phyloP scores from a whole-genome alignment of 2,113 vertebrate genomes.

The Leptodactylus fuscus region DNA sequence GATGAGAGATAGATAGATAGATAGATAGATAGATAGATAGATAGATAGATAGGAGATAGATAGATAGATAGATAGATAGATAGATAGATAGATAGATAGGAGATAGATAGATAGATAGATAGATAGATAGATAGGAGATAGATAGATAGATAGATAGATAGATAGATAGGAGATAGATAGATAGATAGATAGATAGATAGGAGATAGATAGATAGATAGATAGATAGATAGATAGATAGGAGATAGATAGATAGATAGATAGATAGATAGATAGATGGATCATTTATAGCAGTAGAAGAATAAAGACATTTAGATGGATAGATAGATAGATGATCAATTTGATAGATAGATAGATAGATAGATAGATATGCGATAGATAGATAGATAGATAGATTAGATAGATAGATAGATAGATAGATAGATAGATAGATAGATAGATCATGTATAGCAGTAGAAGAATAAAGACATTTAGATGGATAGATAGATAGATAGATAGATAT shows the following conservation, averaged over 20 bases:
- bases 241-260: not conserved
- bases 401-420: constrained; percentile 6
- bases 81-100: constrained; percentile 1
- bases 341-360: not conserved
- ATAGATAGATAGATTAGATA: not conserved
- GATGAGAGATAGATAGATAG: not conserved
- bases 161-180: not conserved
- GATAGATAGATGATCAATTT: not conserved
- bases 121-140: constrained; percentile 8
- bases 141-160: not conserved
- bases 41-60: not conserved
- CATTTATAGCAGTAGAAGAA: no score
- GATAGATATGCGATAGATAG: not conserved
- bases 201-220: not conserved
- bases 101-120: constrained; percentile 12
- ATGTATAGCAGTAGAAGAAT: no score
- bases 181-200: no score
- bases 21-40: constrained; percentile 9
- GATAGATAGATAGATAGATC: not conserved
- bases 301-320: not conserved
- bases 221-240: not conserved
- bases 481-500: not conserved
- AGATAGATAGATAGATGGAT: not conserved
- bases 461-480: constrained; percentile 12
- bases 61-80: not conserved